Evolutionary conservation across 2,888 invertebrate genomes (phyloP).

Genomic region (Drosophila greeni): DNA sequence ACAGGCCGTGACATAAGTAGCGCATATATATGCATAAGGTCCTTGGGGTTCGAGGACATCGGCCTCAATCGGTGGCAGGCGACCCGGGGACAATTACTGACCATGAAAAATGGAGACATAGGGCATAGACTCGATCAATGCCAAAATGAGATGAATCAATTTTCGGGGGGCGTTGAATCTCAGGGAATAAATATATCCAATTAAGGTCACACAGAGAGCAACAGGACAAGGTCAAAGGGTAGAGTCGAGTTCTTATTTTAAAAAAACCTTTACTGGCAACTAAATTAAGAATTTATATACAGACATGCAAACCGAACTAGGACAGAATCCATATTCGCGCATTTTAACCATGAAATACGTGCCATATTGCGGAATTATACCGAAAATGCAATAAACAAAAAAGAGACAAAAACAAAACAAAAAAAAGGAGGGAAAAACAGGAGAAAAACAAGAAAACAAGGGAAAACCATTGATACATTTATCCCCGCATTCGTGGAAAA

Average conservation of each 20-base stretch:
- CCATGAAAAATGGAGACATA: slow-evolving; percentile 35
- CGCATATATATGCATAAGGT: slow-evolving; percentile 63
- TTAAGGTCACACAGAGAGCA: slow-evolving; percentile 7
- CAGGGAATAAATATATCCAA: slow-evolving; percentile 5
- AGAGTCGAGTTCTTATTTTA: neutral
- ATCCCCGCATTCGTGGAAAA: neutral
- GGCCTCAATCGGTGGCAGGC: neutral
- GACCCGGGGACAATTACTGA: slow-evolving; percentile 27
- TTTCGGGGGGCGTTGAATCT: slow-evolving; percentile 5
- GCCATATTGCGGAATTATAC: slow-evolving; percentile 10
- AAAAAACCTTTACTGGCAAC: neutral
- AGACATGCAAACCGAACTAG: neutral
- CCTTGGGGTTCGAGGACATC: slow-evolving; percentile 16
- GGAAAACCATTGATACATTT: slow-evolving; percentile 3
- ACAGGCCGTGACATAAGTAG: slow-evolving; percentile 55
- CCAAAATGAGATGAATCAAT: slow-evolving; percentile 33
- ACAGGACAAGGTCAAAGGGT: slow-evolving; percentile 8
- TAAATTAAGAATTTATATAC: neutral
- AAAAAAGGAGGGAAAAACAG: too few relatives aligned
- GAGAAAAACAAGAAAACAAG: neutral
- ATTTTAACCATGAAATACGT: slow-evolving; percentile 8
- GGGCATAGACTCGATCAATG: slow-evolving; percentile 31
- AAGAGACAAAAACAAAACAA: neutral
- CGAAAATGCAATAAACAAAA: slow-evolving; percentile 5
- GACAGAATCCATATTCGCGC: slow-evolving; percentile 5